A percentile compares a stretch with the other conserved stretches of the same genome.
These are phyloP conservation scores for Glareola pratincola DNA, from an alignment of 2,113 vertebrate genomes.

Conservation along the genomic window DNA sequence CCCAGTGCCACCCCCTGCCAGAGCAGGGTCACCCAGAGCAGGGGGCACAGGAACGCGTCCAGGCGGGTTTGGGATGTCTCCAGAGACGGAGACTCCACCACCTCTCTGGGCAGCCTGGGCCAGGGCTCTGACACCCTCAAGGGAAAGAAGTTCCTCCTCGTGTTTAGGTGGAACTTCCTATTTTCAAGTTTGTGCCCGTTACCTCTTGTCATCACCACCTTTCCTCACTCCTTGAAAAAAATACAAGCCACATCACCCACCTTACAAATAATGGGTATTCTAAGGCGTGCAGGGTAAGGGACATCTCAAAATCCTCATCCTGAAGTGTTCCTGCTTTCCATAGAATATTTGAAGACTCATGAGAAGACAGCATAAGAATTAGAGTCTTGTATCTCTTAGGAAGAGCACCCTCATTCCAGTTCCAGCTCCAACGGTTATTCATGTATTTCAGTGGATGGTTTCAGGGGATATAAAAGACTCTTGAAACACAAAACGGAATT, in stretches of 20 bases:
- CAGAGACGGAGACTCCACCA: too few relatives aligned
- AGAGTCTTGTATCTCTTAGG: not conserved
- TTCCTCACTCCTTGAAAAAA: not conserved
- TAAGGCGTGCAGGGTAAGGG: fast-evolving
- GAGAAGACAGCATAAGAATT: not conserved
- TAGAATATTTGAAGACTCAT: not conserved
- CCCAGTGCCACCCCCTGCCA: too few relatives aligned
- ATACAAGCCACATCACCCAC: not conserved
- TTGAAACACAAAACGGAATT: not conserved
- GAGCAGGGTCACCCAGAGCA: too few relatives aligned
- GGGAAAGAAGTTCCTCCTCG: too few relatives aligned
- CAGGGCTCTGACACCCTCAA: too few relatives aligned
- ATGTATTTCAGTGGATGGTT: not conserved
- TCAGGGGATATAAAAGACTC: not conserved
- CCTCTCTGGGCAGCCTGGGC: too few relatives aligned
- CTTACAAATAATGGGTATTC: not conserved
- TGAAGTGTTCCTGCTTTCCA: not conserved
- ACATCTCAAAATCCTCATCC: not conserved
- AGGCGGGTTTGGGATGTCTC: too few relatives aligned
- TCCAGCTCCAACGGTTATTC: not conserved
- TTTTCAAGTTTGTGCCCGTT: too few relatives aligned
- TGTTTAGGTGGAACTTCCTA: too few relatives aligned
- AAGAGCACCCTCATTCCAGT: not conserved
- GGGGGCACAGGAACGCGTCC: too few relatives aligned
- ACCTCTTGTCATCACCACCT: not conserved